Evolutionary conservation across 2,113 vertebrate species (phyloP).

Genomic region (Aleadryas rufinucha): DNA sequence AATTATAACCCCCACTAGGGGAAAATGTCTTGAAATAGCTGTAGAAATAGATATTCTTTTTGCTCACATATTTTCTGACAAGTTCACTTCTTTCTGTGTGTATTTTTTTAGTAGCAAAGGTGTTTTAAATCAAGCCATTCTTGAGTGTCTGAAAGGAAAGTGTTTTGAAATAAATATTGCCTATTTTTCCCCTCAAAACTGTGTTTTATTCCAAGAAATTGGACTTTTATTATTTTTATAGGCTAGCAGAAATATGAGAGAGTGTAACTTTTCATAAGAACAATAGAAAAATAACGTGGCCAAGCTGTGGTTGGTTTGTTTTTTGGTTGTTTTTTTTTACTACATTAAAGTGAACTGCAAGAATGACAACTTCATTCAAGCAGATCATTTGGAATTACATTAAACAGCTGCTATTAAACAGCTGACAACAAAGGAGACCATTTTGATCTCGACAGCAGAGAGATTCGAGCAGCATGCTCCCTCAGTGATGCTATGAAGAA

Average conservation of each 20-base stretch:
- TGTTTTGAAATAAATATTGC: neutral
- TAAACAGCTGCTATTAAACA: slow-evolving; percentile 77
- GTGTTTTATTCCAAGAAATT: neutral
- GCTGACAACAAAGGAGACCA: slow-evolving; percentile 68
- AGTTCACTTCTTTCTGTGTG: neutral
- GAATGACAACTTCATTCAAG: slow-evolving; percentile 76
- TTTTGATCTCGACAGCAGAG: slow-evolving; percentile 62
- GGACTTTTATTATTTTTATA: neutral
- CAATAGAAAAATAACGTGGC: slow-evolving; percentile 4
- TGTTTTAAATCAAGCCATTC: neutral
- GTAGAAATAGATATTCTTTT: neutral
- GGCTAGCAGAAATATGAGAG: neutral
- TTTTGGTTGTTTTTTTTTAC: slow-evolving; percentile 5
- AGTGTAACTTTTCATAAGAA: slow-evolving; percentile 24
- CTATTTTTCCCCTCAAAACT: neutral
- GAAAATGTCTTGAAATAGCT: neutral
- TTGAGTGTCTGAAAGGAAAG: neutral
- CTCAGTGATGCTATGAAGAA: slow-evolving; percentile 61
- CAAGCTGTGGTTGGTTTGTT: neutral
- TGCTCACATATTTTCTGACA: neutral
- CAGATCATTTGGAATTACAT: slow-evolving; percentile 76
- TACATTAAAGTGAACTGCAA: slow-evolving; percentile 69
- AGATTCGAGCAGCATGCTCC: slow-evolving; percentile 57
- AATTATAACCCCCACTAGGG: neutral
- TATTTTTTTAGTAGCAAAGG: neutral